Evolutionary conservation across 2,888 invertebrate species (phyloP), one percentile per base, ranked within the genome.

Genomic region (Halictus ligatus): DNA sequence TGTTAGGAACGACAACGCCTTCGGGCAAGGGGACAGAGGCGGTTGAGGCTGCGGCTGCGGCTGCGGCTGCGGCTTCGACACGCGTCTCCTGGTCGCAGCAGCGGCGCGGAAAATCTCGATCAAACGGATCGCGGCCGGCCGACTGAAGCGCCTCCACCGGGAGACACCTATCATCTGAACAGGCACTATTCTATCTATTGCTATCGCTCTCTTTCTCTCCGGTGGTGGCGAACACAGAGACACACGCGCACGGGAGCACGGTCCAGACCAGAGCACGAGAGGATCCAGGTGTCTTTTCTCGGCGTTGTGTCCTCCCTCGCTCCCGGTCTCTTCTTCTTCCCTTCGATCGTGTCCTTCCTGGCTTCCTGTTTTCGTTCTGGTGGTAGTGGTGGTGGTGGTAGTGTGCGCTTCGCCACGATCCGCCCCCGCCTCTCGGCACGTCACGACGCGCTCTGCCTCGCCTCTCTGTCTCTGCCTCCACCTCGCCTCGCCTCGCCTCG

Each of bases 151-250:
- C 85, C 87, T 87, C 86, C 88, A 88, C 84, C 85, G 95, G 94
- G 94, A 93, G 94, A 94, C 92, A 89, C 87, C 92, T 91, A 91
- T 88, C 93, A 93, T 92, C 93, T 91, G 92, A 92, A 94, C 94
- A 67, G 35, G 80, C 81, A 80, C 85, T 87, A 64, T 29, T 64
- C 64, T 60, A n/a, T 60, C 60, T 54, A 54, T 21, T 54, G 18
- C 21, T 54, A 54, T 54, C n/a, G 21, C n/a, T 58, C 58, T 58
- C 58, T 29, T 12, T 58, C 78, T 82, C 75, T 60, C 35, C 64
- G 18, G 58, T 25, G 73, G 29, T 60, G 50, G 50, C 21, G 21
- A 54, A 21, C 50, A 54, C 50, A 21, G 21, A 54, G 50, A 50
- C 79, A 83, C 84, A 84, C 83, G 64, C 64, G 64, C 64, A 35